Evolutionary conservation across 1,140 invertebrate species (phyloP).

Genomic region (Dreissena polymorpha): DNA sequence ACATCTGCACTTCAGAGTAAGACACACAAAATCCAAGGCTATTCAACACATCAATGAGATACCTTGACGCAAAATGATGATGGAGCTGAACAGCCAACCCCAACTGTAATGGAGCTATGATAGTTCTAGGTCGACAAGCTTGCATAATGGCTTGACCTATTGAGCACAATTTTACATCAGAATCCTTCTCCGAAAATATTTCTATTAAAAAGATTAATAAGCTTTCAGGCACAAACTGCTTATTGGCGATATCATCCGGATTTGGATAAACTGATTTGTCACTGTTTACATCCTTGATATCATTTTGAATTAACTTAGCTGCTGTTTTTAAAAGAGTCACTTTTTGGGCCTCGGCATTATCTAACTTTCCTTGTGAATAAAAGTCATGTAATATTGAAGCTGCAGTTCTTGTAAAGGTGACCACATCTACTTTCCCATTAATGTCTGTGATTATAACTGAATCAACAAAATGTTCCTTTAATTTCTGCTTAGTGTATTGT

Average conservation of each 20-base stretch:
- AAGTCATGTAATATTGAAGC: conserved; percentile 49
- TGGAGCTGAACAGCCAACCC: conserved; percentile 12
- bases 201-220: neutral
- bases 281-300: neutral
- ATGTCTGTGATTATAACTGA: conserved; percentile 48
- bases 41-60: conserved; percentile 5
- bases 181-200: conserved; percentile 3
- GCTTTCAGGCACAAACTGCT: neutral
- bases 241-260: conserved; percentile 10
- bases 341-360: conserved; percentile 9
- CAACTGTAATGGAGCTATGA: conserved; percentile 1
- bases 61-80: conserved; percentile 23
- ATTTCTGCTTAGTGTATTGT: conserved; percentile 46
- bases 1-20: conserved; percentile 29
- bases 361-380: neutral
- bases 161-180: neutral
- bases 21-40: conserved; percentile 16
- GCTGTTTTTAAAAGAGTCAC: neutral
- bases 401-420: conserved; percentile 4
- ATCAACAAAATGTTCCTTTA: conserved; percentile 51
- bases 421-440: conserved; percentile 48
- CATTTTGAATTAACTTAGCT: neutral
- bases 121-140: neutral
- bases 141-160: conserved; percentile 30
- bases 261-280: conserved; percentile 9